Evolutionary conservation across 2,797 vertebrate species (phyloP).

Genomic region (Salarias fasciatus): DNA sequence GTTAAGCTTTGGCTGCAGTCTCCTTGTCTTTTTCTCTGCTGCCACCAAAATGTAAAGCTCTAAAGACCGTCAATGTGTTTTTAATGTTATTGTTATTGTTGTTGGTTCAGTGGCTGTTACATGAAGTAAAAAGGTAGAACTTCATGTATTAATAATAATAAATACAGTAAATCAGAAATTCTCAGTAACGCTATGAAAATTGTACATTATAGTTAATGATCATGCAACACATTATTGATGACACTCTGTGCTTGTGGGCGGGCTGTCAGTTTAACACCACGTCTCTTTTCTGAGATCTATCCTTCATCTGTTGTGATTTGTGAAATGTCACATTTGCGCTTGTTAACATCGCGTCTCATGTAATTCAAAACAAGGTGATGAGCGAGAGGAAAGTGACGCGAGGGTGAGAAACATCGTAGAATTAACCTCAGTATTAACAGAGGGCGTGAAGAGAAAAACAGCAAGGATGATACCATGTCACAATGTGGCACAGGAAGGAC

Average conservation of each 20-base stretch:
- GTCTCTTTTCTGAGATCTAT: not conserved
- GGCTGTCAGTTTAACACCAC: not conserved
- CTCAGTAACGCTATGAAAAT: too few relatives aligned
- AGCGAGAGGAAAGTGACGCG: not conserved
- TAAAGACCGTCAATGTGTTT: too few relatives aligned
- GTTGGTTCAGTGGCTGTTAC: too few relatives aligned
- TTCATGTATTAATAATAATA: too few relatives aligned
- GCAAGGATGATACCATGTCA: too few relatives aligned
- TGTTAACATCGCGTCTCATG: conserved; percentile 3
- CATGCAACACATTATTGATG: too few relatives aligned
- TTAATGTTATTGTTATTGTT: too few relatives aligned
- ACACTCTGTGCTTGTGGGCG: too few relatives aligned
- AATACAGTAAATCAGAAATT: too few relatives aligned
- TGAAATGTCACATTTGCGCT: conserved; percentile 18
- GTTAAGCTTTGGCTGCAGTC: conserved; percentile 6
- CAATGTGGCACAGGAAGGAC: too few relatives aligned
- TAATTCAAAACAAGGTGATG: conserved; percentile 3
- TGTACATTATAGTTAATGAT: too few relatives aligned
- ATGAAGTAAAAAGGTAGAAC: too few relatives aligned
- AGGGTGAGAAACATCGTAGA: not conserved
- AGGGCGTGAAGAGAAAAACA: not conserved
- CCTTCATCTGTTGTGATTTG: not conserved
- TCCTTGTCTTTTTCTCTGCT: conserved; percentile 48
- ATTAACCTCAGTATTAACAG: not conserved
- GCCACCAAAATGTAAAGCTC: conserved; percentile 17